phyloP scores from a whole-genome alignment of 2,113 vertebrate genomes.

The Trematocara unimaculatum region DNA sequence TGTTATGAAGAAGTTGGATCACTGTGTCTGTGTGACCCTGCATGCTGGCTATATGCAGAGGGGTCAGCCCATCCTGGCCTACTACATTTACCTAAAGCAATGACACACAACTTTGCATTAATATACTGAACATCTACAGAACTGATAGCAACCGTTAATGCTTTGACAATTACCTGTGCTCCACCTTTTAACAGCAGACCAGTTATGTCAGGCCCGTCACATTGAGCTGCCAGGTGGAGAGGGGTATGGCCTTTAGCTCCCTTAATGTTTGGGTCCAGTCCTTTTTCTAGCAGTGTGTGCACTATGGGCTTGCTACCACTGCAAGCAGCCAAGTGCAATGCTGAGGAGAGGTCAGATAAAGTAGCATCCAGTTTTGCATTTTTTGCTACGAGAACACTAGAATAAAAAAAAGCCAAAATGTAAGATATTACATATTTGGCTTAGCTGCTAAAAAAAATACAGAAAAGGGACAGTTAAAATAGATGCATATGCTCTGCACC shows the following conservation, averaged over 20 bases:
- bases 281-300: constrained; percentile 59
- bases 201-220: constrained; percentile 42
- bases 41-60: constrained; percentile 69
- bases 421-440: background rate
- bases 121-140: background rate
- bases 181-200: constrained; percentile 57
- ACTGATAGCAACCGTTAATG: background rate
- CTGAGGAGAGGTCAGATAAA: constrained; percentile 65
- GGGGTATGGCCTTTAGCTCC: constrained; percentile 65
- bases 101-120: background rate
- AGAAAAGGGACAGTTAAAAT: background rate
- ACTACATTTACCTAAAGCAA: constrained; percentile 56
- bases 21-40: constrained; percentile 51
- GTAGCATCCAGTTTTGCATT: constrained; percentile 52
- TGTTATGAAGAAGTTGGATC: constrained; percentile 60
- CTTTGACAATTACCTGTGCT: constrained; percentile 37
- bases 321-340: constrained; percentile 71
- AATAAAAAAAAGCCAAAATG: background rate
- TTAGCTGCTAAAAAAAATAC: background rate
- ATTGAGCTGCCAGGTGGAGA: constrained; percentile 65
- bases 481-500: background rate
- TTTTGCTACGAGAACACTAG: constrained; percentile 52
- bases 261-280: constrained; percentile 58
- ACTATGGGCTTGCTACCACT: constrained; percentile 58
- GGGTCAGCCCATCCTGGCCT: constrained; percentile 57